Conservation (phyloP, 1,140 invertebrate species). For the Macrobrachium nipponense region DNA sequence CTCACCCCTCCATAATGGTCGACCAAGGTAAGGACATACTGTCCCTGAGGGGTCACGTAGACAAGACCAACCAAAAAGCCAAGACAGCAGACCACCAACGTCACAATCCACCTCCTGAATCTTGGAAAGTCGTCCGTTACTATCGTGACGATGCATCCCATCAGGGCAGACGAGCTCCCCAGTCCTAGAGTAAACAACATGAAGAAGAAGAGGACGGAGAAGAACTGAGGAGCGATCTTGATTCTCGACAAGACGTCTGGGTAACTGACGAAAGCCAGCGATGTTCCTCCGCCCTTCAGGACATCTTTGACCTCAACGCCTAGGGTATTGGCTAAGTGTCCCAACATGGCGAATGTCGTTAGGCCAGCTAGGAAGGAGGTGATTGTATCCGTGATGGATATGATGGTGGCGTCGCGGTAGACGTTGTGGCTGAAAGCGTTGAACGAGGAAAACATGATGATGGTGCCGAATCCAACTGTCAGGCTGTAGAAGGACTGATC, state of each 20-base stretch:
- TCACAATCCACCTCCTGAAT: constrained; percentile 74
- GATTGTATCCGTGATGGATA: constrained; percentile 71
- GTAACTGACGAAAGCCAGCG: constrained; percentile 85
- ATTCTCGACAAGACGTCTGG: constrained; percentile 90
- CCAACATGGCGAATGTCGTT: constrained; percentile 86
- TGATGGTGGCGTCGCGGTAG: constrained; percentile 70
- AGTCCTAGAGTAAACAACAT: constrained; percentile 84
- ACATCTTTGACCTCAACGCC: constrained; percentile 75
- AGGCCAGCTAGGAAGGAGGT: constrained; percentile 80
- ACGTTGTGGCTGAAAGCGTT: constrained; percentile 78
- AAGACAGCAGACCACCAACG: constrained; percentile 72
- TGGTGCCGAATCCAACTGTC: constrained; percentile 80
- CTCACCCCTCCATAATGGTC: constrained; percentile 81
- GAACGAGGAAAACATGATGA: constrained; percentile 86
- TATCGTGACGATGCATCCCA: constrained; percentile 77
- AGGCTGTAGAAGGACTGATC: constrained; percentile 88
- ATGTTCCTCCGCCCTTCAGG: constrained; percentile 76
- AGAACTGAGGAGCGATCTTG: constrained; percentile 78
- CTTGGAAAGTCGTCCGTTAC: constrained; percentile 79
- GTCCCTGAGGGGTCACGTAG: constrained; percentile 86
- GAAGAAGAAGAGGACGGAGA: constrained; percentile 90
- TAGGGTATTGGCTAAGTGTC: constrained; percentile 68
- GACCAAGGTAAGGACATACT: constrained; percentile 85
- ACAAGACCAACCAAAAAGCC: constrained; percentile 80
- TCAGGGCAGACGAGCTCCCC: constrained; percentile 69